Percentiles rank a stretch among this genome's conserved stretches.
These are phyloP conservation scores for Calameuta pallipes DNA, from an alignment of 2,888 invertebrate genomes.

Conservation along the genomic window DNA sequence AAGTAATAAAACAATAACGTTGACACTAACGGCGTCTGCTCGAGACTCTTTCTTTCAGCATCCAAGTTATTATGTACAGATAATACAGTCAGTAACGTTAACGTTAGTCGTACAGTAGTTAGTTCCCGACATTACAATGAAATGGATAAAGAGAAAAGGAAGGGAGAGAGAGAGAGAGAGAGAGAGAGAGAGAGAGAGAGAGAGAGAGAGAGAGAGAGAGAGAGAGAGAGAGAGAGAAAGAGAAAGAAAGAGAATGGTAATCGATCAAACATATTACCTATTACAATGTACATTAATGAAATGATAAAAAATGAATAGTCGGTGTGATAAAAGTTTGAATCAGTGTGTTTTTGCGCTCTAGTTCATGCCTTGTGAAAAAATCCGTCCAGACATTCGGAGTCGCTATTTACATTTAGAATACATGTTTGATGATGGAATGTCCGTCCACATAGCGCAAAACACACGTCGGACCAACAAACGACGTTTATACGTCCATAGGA, in stretches of 20 bases:
- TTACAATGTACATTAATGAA: neutral
- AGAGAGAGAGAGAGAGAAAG: neutral
- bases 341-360: slow-evolving; percentile 25
- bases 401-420: neutral
- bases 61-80: slow-evolving; percentile 14
- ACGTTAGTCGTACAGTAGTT: neutral
- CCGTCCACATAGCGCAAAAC: neutral
- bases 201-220: no score
- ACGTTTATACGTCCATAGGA: no score
- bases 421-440: neutral
- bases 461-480: neutral
- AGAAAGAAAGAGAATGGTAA: neutral
- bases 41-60: slow-evolving; percentile 18
- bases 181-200: no score
- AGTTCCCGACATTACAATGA: neutral
- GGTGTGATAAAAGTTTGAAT: slow-evolving; percentile 23
- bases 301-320: slow-evolving; percentile 6
- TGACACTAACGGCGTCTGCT: slow-evolving; percentile 9
- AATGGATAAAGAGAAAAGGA: neutral
- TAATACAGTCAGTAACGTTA: neutral
- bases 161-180: no score
- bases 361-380: slow-evolving; percentile 25
- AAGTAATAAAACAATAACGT: neutral
- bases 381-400: slow-evolving; percentile 20
- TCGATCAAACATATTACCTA: neutral